Conservation (phyloP, 1,140 invertebrate genomes). For the Armadillidium nasatum region DNA sequence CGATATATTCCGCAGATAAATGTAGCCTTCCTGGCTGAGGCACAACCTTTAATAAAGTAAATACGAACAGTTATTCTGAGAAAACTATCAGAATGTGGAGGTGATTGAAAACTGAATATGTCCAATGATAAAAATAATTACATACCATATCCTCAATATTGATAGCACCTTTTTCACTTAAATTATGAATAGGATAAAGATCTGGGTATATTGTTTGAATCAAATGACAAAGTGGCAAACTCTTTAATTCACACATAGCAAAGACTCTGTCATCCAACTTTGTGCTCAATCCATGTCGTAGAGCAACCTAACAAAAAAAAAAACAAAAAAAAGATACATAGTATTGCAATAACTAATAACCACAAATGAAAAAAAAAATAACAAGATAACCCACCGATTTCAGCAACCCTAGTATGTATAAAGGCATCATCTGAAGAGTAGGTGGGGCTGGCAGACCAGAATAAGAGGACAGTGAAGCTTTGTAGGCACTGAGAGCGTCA, state of each 20-base stretch:
- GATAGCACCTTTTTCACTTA: constrained; percentile 59
- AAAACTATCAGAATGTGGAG: not conserved
- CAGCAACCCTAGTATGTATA: constrained; percentile 83
- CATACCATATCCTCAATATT: constrained; percentile 47
- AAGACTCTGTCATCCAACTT: constrained; percentile 87
- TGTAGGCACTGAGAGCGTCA: constrained; percentile 81
- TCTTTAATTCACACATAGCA: constrained; percentile 91
- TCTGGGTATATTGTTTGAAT: constrained; percentile 77
- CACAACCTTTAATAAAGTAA: constrained; percentile 42
- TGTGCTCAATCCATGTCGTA: constrained; percentile 78
- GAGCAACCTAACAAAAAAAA: constrained; percentile 63
- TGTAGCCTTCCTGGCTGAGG: constrained; percentile 56
- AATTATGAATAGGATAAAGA: constrained; percentile 80
- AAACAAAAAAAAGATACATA: not conserved
- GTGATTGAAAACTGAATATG: too few species aligned
- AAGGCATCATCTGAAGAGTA: constrained; percentile 72
- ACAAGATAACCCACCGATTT: constrained; percentile 71
- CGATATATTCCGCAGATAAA: constrained; percentile 66
- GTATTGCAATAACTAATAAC: not conserved
- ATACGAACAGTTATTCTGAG: not conserved
- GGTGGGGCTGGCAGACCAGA: constrained; percentile 64
- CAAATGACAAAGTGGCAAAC: constrained; percentile 71
- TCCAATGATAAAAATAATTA: too few species aligned
- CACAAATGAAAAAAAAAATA: constrained; percentile 25
- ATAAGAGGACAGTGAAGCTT: constrained; percentile 60